Base-by-base conservation (phyloP, 2,797 vertebrate species). In the Melanotaenia trifasciata region DNA sequence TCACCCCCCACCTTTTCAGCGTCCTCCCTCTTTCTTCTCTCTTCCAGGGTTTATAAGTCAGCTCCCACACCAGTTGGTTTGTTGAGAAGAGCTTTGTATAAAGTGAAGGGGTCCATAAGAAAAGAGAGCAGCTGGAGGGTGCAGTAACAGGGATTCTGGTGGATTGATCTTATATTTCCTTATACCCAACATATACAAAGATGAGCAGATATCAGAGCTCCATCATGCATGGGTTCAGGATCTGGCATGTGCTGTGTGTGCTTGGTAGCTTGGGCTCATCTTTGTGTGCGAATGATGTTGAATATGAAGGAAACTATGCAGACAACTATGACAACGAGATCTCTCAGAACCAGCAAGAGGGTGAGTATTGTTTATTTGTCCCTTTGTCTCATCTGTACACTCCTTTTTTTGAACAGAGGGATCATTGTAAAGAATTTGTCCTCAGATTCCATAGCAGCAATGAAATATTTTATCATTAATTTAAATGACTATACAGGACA, bases 271-370 rank as follows among this genome's bases (percentile, higher is more conserved):
- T 53, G 28, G 67, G 67, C 33, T 69, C 66, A 40, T 74, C 58
- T 3, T 0, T 82, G 64, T 77, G 84, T 60, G 66, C 58, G 54
- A 79, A 78, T 47, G 70, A 72, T 5, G 20, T 67, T 0, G 83
- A 88, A n/a, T 84, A 81, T 51, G 89, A 89, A 2, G 67, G 57
- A 26, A 82, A 86, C 18, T 88, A 78, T 14, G 63, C 28, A 1
- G 88, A 92, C 24, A 56, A 40, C 81, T 90, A 84, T 43, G 79
- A 85, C 58, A 92, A 91, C 20, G 84, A 92, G 79, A 89, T 93
- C 67, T 67, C 78, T 32, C 67, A 59, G 69, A 79, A 87, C 53
- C 84, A 85, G 30, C 84, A 77, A 70, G 82, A 84, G 54, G 93
- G 92, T 93, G 84, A 79, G 86, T 76, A 57, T 20, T 51, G 33